Evolutionary conservation across 2,113 vertebrate genomes (phyloP), one percentile per base, ranked within the genome.

Genomic region (Picathartes gymnocephalus): DNA sequence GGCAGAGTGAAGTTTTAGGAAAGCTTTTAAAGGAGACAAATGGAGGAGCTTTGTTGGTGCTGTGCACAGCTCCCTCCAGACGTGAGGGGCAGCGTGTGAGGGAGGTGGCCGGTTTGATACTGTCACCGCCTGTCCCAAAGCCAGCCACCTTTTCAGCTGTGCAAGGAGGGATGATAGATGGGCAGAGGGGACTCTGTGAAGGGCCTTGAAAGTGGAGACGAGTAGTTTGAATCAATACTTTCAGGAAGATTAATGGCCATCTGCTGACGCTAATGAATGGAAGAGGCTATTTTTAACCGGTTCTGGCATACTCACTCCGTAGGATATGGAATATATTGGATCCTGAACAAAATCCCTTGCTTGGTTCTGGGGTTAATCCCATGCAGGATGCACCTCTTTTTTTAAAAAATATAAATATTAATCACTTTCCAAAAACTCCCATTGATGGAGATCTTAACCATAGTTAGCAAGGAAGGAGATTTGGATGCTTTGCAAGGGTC

Each of bases 231-330:
- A 96, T 96, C 95, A 93, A 96, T 97, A 93, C 94, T 96, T 94
- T 96, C 95, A 95, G 90, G 88, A 96, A 97, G 90, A 97, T 96
- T 97, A 97, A 96, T 97, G 92, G 90, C 93, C 92, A 93, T 96
- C 94, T 97, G 93, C 94, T 95, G 90, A 92, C 68, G 81, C 65
- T 96, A 96, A 97, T 97, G 94, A 97, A 95, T 96, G 94, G 96
- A 86, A 76, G 90, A 79, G 91, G 76, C 76, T 97, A 96, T 96
- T 97, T 97, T 96, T 96, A 96, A 96, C 94, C 0, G 1, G 86
- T 96, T 93, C 92, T 97, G 93, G 90, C 93, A 65, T 47, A 45
- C 69, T 90, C 57, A 79, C 92, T 95, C 80, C 11, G 47, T 79
- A 74, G 86, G 92, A 90, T 90, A 74, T 0, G 5, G 85, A 71